Conservation (phyloP, 2,888 invertebrate genomes). For the Ochropacha duplaris region DNA sequence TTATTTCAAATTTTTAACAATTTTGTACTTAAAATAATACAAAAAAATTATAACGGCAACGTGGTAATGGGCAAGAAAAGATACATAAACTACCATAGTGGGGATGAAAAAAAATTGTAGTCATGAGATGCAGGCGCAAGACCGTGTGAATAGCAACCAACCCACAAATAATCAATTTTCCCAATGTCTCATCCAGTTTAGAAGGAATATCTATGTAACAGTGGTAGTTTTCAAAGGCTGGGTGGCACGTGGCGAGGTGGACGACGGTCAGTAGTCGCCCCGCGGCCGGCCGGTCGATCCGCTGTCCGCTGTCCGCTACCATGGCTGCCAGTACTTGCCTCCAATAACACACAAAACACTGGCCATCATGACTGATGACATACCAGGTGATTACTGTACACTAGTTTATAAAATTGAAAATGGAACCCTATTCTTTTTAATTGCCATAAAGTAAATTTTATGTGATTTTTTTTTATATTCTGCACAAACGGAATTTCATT, state of each 20-base stretch:
- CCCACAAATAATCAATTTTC: neutral
- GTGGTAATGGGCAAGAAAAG: too few relatives aligned
- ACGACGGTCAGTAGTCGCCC: slow-evolving; percentile 71
- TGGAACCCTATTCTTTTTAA: neutral
- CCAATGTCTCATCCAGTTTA: slow-evolving; percentile 27
- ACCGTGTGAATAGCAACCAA: too few relatives aligned
- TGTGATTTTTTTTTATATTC: neutral
- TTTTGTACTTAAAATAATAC: too few relatives aligned
- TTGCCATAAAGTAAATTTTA: neutral
- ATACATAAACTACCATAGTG: too few relatives aligned
- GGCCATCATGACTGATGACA: slow-evolving; percentile 67
- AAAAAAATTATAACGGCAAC: too few relatives aligned
- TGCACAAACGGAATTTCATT: too few relatives aligned
- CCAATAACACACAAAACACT: slow-evolving; percentile 19
- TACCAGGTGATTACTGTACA: slow-evolving; percentile 65
- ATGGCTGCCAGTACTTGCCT: slow-evolving; percentile 40
- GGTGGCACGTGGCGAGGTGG: slow-evolving; percentile 51
- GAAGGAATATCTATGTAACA: slow-evolving; percentile 31
- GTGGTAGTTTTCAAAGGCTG: slow-evolving; percentile 39
- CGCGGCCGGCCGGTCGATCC: slow-evolving; percentile 59
- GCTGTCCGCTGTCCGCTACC: too few relatives aligned
- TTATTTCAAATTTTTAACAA: too few relatives aligned
- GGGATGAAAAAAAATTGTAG: too few relatives aligned
- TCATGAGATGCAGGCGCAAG: too few relatives aligned
- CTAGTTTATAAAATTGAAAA: slow-evolving; percentile 14